Evolutionary conservation across 2,888 invertebrate genomes (phyloP), one percentile per base, ranked within the genome.

Genomic region (Spilosoma lubricipeda): DNA sequence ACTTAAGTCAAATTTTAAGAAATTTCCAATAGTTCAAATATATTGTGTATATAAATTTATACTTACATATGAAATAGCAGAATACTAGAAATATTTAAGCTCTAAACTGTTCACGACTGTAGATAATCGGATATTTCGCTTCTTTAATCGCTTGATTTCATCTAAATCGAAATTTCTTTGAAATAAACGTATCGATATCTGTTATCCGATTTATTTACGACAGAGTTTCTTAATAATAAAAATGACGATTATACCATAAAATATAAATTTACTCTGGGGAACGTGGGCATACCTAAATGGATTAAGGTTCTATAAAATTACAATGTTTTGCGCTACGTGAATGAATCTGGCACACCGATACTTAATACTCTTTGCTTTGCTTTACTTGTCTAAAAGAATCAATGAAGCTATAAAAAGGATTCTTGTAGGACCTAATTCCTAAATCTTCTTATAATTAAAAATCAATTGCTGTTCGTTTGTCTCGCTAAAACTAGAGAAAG

Each of bases 271-370:
- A 77, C 84, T 73, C 72, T 70, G 48, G 77, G 76, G 86, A 80
- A 77, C 71, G 77, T 74, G 67, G 79, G 79, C 80, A 78, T 83
- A 30, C 63, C 30, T 63, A 85, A 84, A 85, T 85, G 84, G 86
- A 85, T 84, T 84, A 85, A 73, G 84, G 79, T 78, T 82, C 78
- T 77, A 79, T 77, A 75, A 85, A 84, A 84, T 83, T 80, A 85
- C 84, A 77, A 78, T 78, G 77, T 80, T 80, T 77, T 82, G 75
- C 77, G 79, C 66, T 77, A 78, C 82, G 77, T 82, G 77, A 72
- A 81, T 83, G 76, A 82, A 79, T 83, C 79, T 77, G 79, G 77
- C 79, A 76, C 80, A 77, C 77, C 70, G 85, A 74, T 79, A 23
- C 23, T n/a, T 52, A 77, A 71, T 75, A 36, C 66, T 75, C 72